phyloP scores from a whole-genome alignment of 2,797 vertebrate species.

The Parauchenoglanis ngamensis region DNA sequence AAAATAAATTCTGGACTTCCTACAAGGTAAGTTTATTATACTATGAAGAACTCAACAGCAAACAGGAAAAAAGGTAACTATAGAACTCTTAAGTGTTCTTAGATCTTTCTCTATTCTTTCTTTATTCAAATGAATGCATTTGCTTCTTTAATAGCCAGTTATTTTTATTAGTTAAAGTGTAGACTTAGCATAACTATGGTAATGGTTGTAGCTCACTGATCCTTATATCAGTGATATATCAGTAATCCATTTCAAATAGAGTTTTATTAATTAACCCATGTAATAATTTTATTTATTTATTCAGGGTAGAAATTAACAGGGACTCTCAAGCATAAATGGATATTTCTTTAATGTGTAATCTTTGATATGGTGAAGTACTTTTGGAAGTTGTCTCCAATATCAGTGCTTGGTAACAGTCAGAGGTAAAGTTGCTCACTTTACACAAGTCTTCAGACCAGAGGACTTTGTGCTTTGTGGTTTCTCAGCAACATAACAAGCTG shows the following conservation, averaged over 20 bases:
- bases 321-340: background rate
- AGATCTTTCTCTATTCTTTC: background rate
- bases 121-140: background rate
- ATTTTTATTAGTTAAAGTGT: background rate
- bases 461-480: background rate
- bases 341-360: background rate
- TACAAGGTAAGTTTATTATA: constrained; percentile 69
- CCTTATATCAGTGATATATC: background rate
- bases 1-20: constrained; percentile 78
- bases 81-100: background rate
- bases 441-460: background rate
- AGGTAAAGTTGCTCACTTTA: background rate
- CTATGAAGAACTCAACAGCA: background rate
- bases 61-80: background rate
- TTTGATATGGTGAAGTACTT: background rate
- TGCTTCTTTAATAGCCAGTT: background rate
- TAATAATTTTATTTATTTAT: background rate
- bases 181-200: background rate
- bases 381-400: background rate
- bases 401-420: background rate
- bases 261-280: background rate
- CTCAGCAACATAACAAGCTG: background rate
- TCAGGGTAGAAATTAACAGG: background rate
- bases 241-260: background rate
- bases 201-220: background rate